phyloP scores from a whole-genome alignment of 2,113 vertebrate genomes.

The Lasiurus cinereus region DNA sequence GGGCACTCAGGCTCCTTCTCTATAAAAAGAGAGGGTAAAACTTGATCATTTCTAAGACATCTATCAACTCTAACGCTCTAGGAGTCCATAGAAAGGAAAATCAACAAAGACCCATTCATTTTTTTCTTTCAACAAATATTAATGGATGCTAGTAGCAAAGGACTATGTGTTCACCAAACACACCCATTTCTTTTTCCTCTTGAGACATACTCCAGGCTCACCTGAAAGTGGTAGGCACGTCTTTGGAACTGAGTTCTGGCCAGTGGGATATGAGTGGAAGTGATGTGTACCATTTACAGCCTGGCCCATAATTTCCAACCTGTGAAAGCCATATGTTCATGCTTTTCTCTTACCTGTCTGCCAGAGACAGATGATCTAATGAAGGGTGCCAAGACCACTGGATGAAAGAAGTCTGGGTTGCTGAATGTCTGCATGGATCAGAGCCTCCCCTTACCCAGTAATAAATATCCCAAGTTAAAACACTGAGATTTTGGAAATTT shows the following conservation, averaged over 20 bases:
- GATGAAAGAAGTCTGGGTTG: not conserved
- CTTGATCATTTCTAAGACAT: not conserved
- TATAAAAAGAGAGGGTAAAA: not conserved
- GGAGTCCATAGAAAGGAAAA: not conserved
- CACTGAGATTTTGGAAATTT: not conserved
- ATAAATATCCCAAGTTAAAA: not conserved
- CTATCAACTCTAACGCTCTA: not conserved
- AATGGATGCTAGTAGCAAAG: not conserved
- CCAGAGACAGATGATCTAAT: not conserved
- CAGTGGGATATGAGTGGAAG: not conserved
- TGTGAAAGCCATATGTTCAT: not conserved
- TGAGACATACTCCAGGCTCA: not conserved
- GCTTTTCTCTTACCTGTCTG: not conserved
- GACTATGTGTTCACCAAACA: not conserved
- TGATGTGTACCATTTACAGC: not conserved
- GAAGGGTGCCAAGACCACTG: not conserved
- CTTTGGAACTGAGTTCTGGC: not conserved
- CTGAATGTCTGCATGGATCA: not conserved
- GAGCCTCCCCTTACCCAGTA: not conserved
- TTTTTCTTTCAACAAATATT: slow-evolving; percentile 22
- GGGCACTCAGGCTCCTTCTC: not conserved
- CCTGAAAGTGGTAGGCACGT: not conserved
- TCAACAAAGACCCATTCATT: not conserved
- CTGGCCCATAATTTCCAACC: not conserved
- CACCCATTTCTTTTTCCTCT: not conserved